A percentile compares a stretch with the other conserved stretches of the same genome.
Evolutionary conservation across 2,888 invertebrate species (phyloP).

Genomic region (Esperia sulphurella): DNA sequence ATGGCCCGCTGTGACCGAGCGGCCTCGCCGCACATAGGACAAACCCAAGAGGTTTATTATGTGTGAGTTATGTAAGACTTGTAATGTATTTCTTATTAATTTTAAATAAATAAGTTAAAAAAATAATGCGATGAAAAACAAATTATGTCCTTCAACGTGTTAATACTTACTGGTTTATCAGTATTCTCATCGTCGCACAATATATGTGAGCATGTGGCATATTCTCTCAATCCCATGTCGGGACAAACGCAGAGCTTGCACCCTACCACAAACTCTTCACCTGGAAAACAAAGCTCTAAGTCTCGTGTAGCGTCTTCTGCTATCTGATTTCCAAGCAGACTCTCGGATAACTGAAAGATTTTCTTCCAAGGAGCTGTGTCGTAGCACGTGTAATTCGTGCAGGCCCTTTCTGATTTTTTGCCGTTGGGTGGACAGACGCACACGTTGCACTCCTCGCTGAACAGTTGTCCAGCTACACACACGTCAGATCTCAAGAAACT

Average conservation of each 20-base stretch:
- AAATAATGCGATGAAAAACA: too few species aligned
- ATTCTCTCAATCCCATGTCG: conserved; percentile 56
- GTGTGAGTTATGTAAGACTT: too few species aligned
- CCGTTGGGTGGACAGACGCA: conserved; percentile 67
- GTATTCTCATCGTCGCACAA: conserved; percentile 32
- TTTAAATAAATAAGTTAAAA: too few species aligned
- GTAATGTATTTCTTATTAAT: too few species aligned
- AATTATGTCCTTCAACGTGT: too few species aligned
- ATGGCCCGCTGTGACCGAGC: too few species aligned
- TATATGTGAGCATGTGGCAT: conserved; percentile 48
- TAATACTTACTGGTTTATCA: conserved; percentile 1
- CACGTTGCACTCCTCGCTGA: conserved; percentile 63
- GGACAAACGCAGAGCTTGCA: conserved; percentile 68
- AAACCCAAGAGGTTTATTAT: too few species aligned
- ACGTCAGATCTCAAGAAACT: conserved; percentile 45
- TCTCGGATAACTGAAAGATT: conserved; percentile 46
- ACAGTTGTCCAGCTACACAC: conserved; percentile 55
- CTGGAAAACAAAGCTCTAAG: conserved; percentile 61
- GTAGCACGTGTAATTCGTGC: conserved; percentile 49
- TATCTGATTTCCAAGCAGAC: conserved; percentile 32
- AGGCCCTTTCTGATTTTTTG: conserved; percentile 46
- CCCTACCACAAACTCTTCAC: conserved; percentile 56
- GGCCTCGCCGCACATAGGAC: too few species aligned
- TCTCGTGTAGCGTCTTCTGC: conserved; percentile 31
- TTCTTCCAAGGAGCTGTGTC: conserved; percentile 46